Conservation (phyloP, 2,888 invertebrate species). For the Romanomermis culicivorax region DNA sequence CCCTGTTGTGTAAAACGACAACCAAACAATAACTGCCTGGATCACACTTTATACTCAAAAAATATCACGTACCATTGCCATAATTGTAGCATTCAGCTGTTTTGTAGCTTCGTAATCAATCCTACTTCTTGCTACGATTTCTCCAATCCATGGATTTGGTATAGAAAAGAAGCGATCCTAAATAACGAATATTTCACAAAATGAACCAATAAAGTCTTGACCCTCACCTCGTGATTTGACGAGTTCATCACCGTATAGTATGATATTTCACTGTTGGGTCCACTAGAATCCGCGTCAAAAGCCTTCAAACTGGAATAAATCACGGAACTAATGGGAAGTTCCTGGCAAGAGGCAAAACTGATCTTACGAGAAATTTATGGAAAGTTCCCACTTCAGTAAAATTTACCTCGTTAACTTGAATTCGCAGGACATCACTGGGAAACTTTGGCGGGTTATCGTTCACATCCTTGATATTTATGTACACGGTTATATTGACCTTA, state of each 20-base stretch:
- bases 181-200: no score
- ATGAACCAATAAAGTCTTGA: no score
- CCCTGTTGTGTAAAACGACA: no score
- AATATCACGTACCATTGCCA: constrained; percentile 9
- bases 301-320: constrained; percentile 23
- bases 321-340: constrained; percentile 18
- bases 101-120: constrained; percentile 8
- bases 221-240: no score
- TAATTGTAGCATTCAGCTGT: constrained; percentile 8
- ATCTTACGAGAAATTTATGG: no score
- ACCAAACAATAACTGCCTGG: no score
- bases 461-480: constrained; percentile 24
- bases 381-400: no score
- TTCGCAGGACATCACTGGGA: no score
- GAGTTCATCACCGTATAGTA: constrained; percentile 22
- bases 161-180: no score
- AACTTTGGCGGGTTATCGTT: constrained; percentile 26
- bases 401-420: no score
- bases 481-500: constrained; percentile 23
- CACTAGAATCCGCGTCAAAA: constrained; percentile 21
- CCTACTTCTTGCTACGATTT: not conserved
- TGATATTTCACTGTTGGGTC: constrained; percentile 23
- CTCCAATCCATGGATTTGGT: constrained; percentile 9
- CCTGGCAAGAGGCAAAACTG: no score
- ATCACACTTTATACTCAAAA: no score